Base-by-base conservation (phyloP, 2,113 vertebrate genomes). In the Python bivittatus region DNA sequence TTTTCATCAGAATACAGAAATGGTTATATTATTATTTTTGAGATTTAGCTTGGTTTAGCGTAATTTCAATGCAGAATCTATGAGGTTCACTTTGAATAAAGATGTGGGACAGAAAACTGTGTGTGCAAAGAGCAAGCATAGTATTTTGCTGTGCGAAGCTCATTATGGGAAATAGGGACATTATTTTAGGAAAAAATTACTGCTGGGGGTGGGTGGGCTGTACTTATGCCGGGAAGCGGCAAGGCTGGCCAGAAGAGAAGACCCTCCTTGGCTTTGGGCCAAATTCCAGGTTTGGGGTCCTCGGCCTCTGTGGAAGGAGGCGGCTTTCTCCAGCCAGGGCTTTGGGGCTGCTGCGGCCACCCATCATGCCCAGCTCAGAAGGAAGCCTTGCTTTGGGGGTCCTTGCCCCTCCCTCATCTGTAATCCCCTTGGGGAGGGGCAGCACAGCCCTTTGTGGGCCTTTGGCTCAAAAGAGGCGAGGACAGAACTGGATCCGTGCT, bases 131-230 rank as follows among this genome's bases (percentile, higher is more conserved):
- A 38, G 20, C n/a, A 33, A 38, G 20, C 22, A 42, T 42, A 17
- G 13, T 23, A 58, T 88, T 38, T 88, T 88, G 54, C 57, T 58
- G 10, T 42, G 56, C 2, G 11, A 88, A 58, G 56, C 86, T 60
- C 38, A 23, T 44, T 38, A 42, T 25, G 8, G 54, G 25, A 58
- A 88, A 58, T 11, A 60, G 57, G 60, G 60, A 11, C 11, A 25
- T 10, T 42, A 42, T 79, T 79, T 23, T 88, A 38, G 53, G n/a
- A 88, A 4, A 83, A 23, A 88, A 88, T 1, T 22, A 10, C 8
- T 6, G 4, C 38, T 15, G 0, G n/a, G 0, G 1, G 54, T 11
- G 22, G 1, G 38, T 20, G 38, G 44, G 38, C 1, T 27, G 83
- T 5, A 22, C 58, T 61, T 25, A 11, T 6, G 8, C 22, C 1